Percentiles rank a stretch among this genome's conserved stretches.
phyloP scores from a whole-genome alignment of 2,797 vertebrate genomes.

The Anas acuta region DNA sequence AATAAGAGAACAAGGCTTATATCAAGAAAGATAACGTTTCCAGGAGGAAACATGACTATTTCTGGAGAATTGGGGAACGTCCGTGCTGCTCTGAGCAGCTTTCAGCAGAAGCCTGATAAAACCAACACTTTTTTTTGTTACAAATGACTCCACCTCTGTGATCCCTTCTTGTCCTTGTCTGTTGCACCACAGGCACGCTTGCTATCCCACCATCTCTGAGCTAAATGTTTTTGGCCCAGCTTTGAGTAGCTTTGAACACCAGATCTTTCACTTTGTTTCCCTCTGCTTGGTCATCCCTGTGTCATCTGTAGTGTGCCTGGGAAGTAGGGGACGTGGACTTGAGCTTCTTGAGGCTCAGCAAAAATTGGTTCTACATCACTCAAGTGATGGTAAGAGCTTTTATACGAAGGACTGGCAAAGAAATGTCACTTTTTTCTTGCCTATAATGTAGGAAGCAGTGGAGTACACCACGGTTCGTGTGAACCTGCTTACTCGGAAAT shows the following conservation, averaged over 20 bases:
- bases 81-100: not conserved
- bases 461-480: rapidly evolving
- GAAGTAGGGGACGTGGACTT: not conserved
- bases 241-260: not conserved
- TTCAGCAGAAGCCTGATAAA: not conserved
- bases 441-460: not conserved
- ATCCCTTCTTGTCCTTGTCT: not conserved
- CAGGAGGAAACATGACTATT: not conserved
- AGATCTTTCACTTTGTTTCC: not conserved
- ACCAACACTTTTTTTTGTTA: not conserved
- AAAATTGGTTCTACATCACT: not conserved
- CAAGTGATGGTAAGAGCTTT: not conserved
- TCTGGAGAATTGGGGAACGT: not conserved
- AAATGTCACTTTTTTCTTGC: not conserved
- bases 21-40: not conserved
- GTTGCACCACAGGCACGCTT: not conserved
- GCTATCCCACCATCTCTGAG: not conserved
- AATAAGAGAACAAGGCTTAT: not conserved
- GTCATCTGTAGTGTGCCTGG: not conserved
- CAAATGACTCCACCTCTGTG: not conserved
- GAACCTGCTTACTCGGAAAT: not conserved
- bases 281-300: not conserved
- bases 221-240: not conserved
- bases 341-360: not conserved
- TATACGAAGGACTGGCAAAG: not conserved